These are phyloP conservation scores for Schizothorax lantsangensis DNA, from an alignment of 2,797 vertebrate genomes.

Conservation along the genomic window DNA sequence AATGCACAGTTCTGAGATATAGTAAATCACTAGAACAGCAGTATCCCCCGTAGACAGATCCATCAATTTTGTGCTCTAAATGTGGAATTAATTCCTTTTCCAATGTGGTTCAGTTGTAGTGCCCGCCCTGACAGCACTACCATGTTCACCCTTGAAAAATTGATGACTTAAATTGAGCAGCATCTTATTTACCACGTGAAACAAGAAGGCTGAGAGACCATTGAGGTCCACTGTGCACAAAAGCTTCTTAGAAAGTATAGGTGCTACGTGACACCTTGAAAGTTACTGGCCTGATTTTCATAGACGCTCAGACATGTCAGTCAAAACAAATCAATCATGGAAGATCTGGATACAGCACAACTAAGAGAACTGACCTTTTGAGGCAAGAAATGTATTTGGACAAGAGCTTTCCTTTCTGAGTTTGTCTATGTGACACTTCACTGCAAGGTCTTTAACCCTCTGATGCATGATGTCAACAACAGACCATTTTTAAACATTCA, in stretches of 20 bases:
- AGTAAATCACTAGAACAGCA: slow-evolving; percentile 45
- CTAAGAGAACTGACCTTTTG: not conserved
- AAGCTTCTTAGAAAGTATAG: slow-evolving; percentile 34
- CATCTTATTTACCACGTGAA: slow-evolving; percentile 60
- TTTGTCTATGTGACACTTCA: slow-evolving; percentile 8
- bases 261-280: slow-evolving; percentile 1
- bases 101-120: slow-evolving; percentile 17
- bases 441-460: slow-evolving; percentile 3
- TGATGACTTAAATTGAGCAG: slow-evolving; percentile 66
- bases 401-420: not conserved
- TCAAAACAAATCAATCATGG: slow-evolving; percentile 22
- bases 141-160: slow-evolving; percentile 69
- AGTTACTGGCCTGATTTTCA: slow-evolving; percentile 5
- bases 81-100: slow-evolving; percentile 32
- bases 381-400: not conserved
- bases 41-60: slow-evolving; percentile 21
- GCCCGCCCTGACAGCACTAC: slow-evolving; percentile 18
- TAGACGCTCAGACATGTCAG: slow-evolving; percentile 23
- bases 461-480: not conserved
- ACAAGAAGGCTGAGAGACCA: slow-evolving; percentile 69
- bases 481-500: not conserved
- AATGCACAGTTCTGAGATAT: slow-evolving; percentile 38
- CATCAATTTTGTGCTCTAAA: slow-evolving; percentile 35
- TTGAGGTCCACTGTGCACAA: slow-evolving; percentile 4
- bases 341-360: not conserved